Conservation (phyloP, 1,140 invertebrate genomes). For the Globodera ellingtonae region DNA sequence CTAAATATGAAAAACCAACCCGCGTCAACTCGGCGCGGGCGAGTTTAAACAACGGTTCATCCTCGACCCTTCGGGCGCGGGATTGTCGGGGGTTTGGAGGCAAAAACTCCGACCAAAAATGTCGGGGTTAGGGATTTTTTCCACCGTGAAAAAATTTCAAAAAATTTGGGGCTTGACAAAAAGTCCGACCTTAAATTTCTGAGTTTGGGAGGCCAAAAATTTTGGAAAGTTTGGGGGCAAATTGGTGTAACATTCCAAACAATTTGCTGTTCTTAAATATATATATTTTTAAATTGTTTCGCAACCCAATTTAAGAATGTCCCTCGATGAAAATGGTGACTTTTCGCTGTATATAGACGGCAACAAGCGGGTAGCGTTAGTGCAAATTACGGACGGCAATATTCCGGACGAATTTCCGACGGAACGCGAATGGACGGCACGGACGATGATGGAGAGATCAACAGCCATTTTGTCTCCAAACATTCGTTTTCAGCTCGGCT, state of each 20-base stretch:
- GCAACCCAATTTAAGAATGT: neutral
- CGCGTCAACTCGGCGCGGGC: too few relatives aligned
- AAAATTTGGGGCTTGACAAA: too few relatives aligned
- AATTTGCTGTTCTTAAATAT: neutral
- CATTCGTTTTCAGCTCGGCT: slow-evolving; percentile 10
- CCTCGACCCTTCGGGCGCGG: too few relatives aligned
- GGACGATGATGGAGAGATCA: slow-evolving; percentile 12
- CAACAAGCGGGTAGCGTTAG: slow-evolving; percentile 6
- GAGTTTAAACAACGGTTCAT: too few relatives aligned
- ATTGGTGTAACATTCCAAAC: slow-evolving; percentile 8
- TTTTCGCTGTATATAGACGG: slow-evolving; percentile 12
- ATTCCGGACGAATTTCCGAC: slow-evolving; percentile 1
- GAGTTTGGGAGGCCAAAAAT: too few relatives aligned
- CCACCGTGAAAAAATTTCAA: too few relatives aligned
- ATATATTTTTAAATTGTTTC: neutral
- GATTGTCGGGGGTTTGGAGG: too few relatives aligned
- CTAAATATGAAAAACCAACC: slow-evolving; percentile 4
- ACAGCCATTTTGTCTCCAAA: slow-evolving; percentile 26
- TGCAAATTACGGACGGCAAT: slow-evolving; percentile 10
- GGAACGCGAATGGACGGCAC: slow-evolving; percentile 18
- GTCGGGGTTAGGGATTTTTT: too few relatives aligned
- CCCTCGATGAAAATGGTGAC: neutral
- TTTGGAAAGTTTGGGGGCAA: neutral
- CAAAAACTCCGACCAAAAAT: too few relatives aligned
- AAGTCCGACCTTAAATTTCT: too few relatives aligned